phyloP scores from a whole-genome alignment of 2,888 invertebrate species.

The Ichneumon xanthorius region DNA sequence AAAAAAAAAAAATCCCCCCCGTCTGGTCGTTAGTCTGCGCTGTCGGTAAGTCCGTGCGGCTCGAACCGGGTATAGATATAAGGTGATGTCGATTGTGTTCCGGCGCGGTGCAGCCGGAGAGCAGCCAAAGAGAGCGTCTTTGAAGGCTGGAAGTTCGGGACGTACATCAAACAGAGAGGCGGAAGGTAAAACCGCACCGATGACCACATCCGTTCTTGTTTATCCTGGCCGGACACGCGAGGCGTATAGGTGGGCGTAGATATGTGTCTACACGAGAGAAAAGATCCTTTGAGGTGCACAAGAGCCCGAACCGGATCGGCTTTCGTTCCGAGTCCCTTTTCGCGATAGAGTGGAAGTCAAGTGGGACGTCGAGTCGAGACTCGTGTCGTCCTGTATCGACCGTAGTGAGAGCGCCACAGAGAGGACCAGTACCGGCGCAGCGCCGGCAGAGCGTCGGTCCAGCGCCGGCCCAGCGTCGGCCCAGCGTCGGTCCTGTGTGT shows the following conservation, averaged over 20 bases:
- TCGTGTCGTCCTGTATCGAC: background rate
- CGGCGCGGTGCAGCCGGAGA: background rate
- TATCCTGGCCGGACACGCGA: slow-evolving; percentile 51
- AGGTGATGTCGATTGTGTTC: slow-evolving; percentile 10
- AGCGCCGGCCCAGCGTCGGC: no score
- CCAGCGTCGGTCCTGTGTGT: no score
- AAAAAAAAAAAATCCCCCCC: background rate
- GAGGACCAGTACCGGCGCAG: background rate
- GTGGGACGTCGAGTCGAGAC: background rate
- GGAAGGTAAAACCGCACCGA: slow-evolving; percentile 60
- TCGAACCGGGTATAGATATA: background rate
- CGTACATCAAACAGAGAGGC: slow-evolving; percentile 35
- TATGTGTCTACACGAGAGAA: slow-evolving; percentile 10
- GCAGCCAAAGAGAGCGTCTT: background rate
- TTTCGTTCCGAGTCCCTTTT: slow-evolving; percentile 5
- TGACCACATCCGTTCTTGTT: slow-evolving; percentile 68
- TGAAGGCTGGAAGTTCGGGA: slow-evolving; percentile 17
- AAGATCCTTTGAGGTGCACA: slow-evolving; percentile 3
- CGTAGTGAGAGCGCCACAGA: background rate
- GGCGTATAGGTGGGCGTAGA: slow-evolving; percentile 14
- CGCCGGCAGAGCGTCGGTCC: background rate
- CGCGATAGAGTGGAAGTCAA: background rate
- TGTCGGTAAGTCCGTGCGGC: background rate
- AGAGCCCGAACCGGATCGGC: slow-evolving; percentile 7
- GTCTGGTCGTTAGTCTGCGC: slow-evolving; percentile 18